These are phyloP conservation scores for Erithacus rubecula DNA, from an alignment of 2,797 vertebrate genomes.

Conservation along the genomic window DNA sequence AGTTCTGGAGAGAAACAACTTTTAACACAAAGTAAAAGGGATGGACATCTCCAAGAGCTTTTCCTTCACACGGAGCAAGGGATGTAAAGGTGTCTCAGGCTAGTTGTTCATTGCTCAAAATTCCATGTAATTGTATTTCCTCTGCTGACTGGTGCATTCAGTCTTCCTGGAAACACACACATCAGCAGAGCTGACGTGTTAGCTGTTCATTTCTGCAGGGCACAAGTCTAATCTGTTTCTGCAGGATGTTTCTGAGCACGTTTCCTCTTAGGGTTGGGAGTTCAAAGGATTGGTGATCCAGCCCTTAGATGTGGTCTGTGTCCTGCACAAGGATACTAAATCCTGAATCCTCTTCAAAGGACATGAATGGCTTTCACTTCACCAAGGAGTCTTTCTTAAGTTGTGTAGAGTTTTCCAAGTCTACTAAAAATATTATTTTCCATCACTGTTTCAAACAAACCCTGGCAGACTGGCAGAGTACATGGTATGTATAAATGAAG, in stretches of 20 bases:
- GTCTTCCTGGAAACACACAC: neutral
- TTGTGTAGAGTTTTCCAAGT: neutral
- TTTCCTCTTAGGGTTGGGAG: neutral
- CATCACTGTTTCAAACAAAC: neutral
- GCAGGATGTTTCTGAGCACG: neutral
- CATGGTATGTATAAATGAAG: neutral
- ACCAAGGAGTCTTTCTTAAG: neutral
- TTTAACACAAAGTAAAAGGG: neutral
- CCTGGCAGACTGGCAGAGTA: neutral
- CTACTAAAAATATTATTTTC: neutral
- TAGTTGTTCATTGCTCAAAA: neutral
- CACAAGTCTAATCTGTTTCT: neutral
- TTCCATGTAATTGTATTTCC: neutral
- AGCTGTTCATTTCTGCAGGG: neutral
- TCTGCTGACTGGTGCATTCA: neutral
- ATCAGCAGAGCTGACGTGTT: neutral
- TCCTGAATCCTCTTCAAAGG: neutral
- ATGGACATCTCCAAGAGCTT: neutral
- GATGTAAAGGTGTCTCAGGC: neutral
- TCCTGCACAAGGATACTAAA: neutral
- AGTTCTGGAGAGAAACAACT: neutral
- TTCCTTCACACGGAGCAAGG: neutral
- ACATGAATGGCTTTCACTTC: neutral
- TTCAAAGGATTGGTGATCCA: neutral
- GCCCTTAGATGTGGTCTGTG: neutral